A percentile compares a stretch with the other conserved stretches of the same genome.
phyloP scores from a whole-genome alignment of 2,113 vertebrate genomes.

The Gopherus evgoodei region DNA sequence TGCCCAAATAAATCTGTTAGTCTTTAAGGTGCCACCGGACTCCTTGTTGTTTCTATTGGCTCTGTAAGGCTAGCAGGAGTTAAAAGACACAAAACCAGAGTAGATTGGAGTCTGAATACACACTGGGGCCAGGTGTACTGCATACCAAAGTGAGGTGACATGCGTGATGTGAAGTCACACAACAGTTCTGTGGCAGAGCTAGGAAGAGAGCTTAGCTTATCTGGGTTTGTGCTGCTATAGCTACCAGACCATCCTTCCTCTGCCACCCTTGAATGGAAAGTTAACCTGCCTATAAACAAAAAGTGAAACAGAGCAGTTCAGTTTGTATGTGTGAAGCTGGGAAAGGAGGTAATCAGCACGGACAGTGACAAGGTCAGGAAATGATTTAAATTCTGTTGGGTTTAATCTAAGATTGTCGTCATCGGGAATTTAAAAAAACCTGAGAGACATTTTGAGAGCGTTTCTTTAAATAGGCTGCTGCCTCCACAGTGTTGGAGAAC shows the following conservation, averaged over 20 bases:
- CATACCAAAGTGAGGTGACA: not conserved
- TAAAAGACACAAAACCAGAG: not conserved
- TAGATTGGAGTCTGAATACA: not conserved
- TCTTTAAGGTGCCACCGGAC: too few relatives aligned
- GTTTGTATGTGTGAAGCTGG: not conserved
- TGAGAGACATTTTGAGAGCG: slow-evolving; percentile 28
- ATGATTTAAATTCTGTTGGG: not conserved
- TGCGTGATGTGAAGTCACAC: not conserved
- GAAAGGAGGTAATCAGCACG: not conserved
- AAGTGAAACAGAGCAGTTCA: not conserved
- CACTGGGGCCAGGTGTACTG: not conserved
- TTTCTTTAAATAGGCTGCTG: slow-evolving; percentile 20
- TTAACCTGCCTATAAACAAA: not conserved
- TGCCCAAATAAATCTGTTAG: too few relatives aligned
- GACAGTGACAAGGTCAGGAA: not conserved
- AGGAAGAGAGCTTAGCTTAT: not conserved
- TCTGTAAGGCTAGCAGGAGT: fast-evolving
- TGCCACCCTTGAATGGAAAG: not conserved
- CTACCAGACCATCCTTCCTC: not conserved
- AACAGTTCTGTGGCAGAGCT: fast-evolving
- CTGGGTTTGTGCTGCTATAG: not conserved
- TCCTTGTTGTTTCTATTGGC: not conserved
- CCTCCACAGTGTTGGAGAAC: slow-evolving; percentile 27
- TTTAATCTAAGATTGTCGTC: not conserved
- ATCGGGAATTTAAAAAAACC: not conserved